Percentiles rank a stretch among this genome's conserved stretches.
These are phyloP conservation scores for Platysternon megacephalum DNA, from an alignment of 2,113 vertebrate species.

Conservation along the genomic window DNA sequence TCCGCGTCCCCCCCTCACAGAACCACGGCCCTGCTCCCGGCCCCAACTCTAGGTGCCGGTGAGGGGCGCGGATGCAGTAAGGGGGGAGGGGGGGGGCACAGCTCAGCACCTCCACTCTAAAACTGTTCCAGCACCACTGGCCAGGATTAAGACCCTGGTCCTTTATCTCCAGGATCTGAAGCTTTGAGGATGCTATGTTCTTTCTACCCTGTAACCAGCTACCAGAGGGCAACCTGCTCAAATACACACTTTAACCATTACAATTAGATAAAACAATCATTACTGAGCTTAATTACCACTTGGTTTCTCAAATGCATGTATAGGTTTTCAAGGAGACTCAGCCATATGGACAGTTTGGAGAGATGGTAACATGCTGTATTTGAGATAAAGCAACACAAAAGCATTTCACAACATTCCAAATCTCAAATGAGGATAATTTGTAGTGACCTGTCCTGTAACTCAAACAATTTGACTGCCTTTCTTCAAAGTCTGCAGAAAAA, in stretches of 20 bases:
- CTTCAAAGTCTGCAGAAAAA: neutral
- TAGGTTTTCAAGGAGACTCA: neutral
- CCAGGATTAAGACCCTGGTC: neutral
- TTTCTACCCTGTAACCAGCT: neutral
- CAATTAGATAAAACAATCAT: constrained; percentile 19
- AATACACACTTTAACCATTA: constrained; percentile 8
- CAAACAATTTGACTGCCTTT: constrained; percentile 25
- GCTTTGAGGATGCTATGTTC: neutral
- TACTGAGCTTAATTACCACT: neutral
- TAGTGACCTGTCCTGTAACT: neutral
- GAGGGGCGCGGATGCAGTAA: too few species aligned
- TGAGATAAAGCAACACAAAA: constrained; percentile 25
- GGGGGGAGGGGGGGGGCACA: too few species aligned
- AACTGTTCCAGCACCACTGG: too few species aligned
- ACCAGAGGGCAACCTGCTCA: neutral
- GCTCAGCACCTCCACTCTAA: too few species aligned
- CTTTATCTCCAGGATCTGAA: neutral
- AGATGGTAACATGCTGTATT: neutral
- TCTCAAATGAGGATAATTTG: constrained; percentile 17
- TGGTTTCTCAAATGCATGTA: neutral
- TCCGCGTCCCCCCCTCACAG: too few species aligned
- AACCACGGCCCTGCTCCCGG: too few species aligned
- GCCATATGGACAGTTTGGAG: neutral
- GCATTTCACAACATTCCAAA: neutral
- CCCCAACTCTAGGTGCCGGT: too few species aligned